Conservation (phyloP, 2,113 vertebrate species). For the Oriolus oriolus region DNA sequence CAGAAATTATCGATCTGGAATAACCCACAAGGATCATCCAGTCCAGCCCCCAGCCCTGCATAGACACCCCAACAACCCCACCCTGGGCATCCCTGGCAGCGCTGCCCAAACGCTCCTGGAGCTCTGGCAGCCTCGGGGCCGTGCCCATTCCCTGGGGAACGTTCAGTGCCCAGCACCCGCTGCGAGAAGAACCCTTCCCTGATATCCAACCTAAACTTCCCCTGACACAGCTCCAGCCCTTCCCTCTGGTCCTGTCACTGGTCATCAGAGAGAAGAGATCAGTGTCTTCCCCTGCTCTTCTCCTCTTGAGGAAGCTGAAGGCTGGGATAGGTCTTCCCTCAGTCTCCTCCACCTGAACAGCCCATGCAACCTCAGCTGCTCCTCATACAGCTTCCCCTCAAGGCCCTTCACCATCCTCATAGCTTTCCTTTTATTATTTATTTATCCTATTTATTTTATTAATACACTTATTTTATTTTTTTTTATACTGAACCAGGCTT, state of each 20-base stretch:
- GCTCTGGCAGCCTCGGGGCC: background rate
- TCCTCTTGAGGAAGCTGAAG: background rate
- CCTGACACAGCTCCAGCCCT: background rate
- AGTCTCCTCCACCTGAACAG: background rate
- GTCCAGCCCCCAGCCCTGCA: background rate
- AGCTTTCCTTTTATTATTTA: background rate
- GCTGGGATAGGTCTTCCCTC: background rate
- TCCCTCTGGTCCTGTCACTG: fast-evolving
- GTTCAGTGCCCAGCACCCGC: background rate
- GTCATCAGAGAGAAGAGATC: too few species aligned
- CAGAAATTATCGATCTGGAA: background rate
- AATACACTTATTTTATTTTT: background rate
- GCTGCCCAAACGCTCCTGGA: fast-evolving
- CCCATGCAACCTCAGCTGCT: background rate
- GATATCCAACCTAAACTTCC: fast-evolving
- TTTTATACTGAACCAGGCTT: background rate
- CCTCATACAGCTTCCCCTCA: background rate
- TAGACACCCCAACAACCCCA: background rate
- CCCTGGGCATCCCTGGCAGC: fast-evolving
- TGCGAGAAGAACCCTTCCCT: background rate
- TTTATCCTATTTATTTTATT: background rate
- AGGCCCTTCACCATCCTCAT: background rate
- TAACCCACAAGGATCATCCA: background rate
- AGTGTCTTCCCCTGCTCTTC: background rate
- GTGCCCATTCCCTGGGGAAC: background rate